phyloP scores from a whole-genome alignment of 2,797 vertebrate species.

The Sebastes oblongus region DNA sequence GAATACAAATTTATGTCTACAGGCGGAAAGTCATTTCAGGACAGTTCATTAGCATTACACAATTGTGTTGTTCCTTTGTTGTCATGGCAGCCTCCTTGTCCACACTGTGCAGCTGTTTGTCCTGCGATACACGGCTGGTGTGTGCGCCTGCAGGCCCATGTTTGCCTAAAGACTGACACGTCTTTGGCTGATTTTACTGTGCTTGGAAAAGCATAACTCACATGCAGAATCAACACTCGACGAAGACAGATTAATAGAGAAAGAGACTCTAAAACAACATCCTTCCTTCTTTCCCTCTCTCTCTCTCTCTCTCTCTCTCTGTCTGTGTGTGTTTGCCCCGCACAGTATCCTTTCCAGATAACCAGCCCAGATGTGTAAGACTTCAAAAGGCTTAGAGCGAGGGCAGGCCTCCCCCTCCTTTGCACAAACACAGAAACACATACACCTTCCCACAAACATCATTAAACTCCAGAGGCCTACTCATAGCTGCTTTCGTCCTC shows the following conservation, averaged over 20 bases:
- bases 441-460: constrained; percentile 80
- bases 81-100: constrained; percentile 54
- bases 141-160: constrained; percentile 10
- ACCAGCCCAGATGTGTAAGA: constrained; percentile 76
- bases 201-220: constrained; percentile 34
- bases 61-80: constrained; percentile 62
- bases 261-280: constrained; percentile 40
- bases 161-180: constrained; percentile 19
- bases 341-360: constrained; percentile 72
- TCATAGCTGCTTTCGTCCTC: constrained; percentile 66
- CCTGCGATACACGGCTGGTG: constrained; percentile 40
- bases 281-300: background rate
- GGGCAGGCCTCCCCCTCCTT: constrained; percentile 52
- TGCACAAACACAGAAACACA: constrained; percentile 69
- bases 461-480: constrained; percentile 78
- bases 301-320: constrained; percentile 15
- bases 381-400: constrained; percentile 75
- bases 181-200: constrained; percentile 27
- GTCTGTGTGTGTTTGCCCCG: constrained; percentile 45
- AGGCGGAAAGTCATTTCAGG: constrained; percentile 54
- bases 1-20: constrained; percentile 31
- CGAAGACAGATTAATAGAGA: constrained; percentile 47
- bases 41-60: constrained; percentile 53
- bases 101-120: constrained; percentile 68
- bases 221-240: constrained; percentile 26